A percentile compares a stretch with the other conserved stretches of the same genome.
phyloP scores from a whole-genome alignment of 2,888 invertebrate species.

The Thecocarcelia acutangulata region DNA sequence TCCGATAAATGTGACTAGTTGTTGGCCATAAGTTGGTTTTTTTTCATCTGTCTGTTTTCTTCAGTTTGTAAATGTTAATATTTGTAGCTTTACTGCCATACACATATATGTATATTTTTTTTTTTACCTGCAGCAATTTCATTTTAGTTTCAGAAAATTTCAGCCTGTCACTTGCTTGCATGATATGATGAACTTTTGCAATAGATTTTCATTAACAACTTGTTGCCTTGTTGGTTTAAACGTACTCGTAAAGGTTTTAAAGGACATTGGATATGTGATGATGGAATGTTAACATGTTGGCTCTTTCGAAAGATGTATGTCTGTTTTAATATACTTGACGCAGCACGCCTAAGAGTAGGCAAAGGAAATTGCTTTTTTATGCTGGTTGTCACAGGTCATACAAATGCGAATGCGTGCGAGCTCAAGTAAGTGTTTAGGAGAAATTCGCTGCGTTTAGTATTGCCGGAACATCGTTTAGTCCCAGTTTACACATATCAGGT shows the following conservation, averaged over 20 bases:
- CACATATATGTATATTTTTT: not conserved
- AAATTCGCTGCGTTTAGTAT: too few species aligned
- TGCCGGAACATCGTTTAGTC: too few species aligned
- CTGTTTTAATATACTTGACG: not conserved
- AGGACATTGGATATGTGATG: not conserved
- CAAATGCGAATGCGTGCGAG: not conserved
- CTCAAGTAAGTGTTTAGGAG: not conserved
- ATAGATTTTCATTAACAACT: constrained; percentile 58
- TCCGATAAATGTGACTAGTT: not conserved
- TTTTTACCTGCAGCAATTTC: constrained; percentile 37
- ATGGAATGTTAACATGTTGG: constrained; percentile 7
- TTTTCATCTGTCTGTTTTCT: constrained; percentile 21
- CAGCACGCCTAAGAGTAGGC: constrained; percentile 1
- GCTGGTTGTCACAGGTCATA: not conserved
- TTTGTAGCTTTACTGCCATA: constrained; percentile 16
- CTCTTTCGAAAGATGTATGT: not conserved
- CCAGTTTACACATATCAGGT: too few species aligned
- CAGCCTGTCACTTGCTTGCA: constrained; percentile 28
- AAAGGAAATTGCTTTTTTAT: constrained; percentile 1
- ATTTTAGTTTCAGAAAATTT: constrained; percentile 38
- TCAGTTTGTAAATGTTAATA: constrained; percentile 24
- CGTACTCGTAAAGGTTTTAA: constrained; percentile 21
- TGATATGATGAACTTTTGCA: constrained; percentile 26
- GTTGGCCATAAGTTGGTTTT: not conserved
- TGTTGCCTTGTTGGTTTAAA: constrained; percentile 37